These are phyloP conservation scores for Spisula solida DNA, from an alignment of 2,888 invertebrate genomes.

Conservation along the genomic window DNA sequence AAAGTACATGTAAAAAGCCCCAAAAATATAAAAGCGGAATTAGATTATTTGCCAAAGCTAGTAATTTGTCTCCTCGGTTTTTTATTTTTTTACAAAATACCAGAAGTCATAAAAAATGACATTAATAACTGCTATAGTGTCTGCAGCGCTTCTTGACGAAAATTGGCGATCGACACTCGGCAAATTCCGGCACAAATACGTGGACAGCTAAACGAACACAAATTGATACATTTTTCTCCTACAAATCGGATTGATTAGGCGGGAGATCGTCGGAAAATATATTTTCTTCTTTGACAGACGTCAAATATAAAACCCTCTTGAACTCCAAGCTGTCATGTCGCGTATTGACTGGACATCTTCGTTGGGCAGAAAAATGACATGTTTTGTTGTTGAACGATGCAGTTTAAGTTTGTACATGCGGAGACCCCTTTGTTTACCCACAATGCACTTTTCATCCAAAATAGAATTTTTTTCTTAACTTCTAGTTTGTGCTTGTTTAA, in stretches of 20 bases:
- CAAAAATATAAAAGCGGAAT: too few species aligned
- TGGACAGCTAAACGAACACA: neutral
- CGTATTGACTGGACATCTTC: constrained; percentile 6
- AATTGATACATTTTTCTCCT: neutral
- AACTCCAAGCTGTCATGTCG: constrained; percentile 30
- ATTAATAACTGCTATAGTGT: too few species aligned
- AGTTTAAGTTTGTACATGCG: neutral
- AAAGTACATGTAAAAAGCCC: too few species aligned
- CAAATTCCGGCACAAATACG: neutral
- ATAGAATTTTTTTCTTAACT: neutral
- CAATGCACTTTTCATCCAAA: neutral
- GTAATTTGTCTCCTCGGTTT: too few species aligned
- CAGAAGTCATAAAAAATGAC: too few species aligned
- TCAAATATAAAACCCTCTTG: constrained; percentile 35
- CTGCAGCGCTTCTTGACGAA: too few species aligned
- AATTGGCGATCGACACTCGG: too few species aligned
- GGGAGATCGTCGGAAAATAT: neutral
- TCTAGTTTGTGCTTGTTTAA: neutral
- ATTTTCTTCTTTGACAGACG: constrained; percentile 14
- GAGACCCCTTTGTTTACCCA: neutral
- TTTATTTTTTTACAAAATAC: too few species aligned
- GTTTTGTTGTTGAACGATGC: neutral
- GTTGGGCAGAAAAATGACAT: constrained; percentile 5
- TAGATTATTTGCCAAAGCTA: too few species aligned
- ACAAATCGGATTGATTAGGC: neutral